These are phyloP conservation scores for Uloborus diversus DNA, from an alignment of 1,140 invertebrate species.

Conservation along the genomic window DNA sequence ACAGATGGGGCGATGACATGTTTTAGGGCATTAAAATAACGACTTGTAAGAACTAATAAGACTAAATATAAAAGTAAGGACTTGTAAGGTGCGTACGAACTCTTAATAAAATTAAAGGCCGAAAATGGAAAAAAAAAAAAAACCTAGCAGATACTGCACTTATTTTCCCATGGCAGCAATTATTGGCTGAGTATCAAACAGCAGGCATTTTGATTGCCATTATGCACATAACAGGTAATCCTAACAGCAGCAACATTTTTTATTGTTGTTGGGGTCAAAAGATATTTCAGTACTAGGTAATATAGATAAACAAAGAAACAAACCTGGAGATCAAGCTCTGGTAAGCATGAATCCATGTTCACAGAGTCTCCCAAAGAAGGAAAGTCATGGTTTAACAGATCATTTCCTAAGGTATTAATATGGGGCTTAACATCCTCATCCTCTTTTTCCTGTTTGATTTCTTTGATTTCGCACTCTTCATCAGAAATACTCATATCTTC, in stretches of 20 bases:
- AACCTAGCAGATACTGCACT: not conserved
- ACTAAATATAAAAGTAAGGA: no score
- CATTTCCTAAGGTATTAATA: constrained; percentile 1
- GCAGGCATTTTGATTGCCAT: no score
- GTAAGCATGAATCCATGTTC: constrained; percentile 53
- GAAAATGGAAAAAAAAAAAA: not conserved
- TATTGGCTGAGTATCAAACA: no score
- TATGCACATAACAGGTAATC: no score
- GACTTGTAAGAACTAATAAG: no score
- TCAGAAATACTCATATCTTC: constrained; percentile 31
- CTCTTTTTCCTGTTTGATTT: constrained; percentile 15
- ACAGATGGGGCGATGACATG: no score
- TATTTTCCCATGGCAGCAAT: not conserved
- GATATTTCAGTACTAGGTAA: not conserved
- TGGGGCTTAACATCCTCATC: constrained; percentile 24
- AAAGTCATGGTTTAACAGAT: constrained; percentile 32
- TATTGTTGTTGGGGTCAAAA: no score
- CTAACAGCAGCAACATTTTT: no score
- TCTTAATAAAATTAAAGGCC: no score
- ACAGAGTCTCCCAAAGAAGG: constrained; percentile 10
- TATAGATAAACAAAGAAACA: not conserved
- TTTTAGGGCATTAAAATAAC: no score
- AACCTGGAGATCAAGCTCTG: constrained; percentile 58
- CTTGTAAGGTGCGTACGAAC: no score
- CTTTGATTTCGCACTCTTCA: not conserved